Evolutionary conservation across 1,140 invertebrate genomes (phyloP), one percentile per base, ranked within the genome.

Genomic region (Zophobas atratus): DNA sequence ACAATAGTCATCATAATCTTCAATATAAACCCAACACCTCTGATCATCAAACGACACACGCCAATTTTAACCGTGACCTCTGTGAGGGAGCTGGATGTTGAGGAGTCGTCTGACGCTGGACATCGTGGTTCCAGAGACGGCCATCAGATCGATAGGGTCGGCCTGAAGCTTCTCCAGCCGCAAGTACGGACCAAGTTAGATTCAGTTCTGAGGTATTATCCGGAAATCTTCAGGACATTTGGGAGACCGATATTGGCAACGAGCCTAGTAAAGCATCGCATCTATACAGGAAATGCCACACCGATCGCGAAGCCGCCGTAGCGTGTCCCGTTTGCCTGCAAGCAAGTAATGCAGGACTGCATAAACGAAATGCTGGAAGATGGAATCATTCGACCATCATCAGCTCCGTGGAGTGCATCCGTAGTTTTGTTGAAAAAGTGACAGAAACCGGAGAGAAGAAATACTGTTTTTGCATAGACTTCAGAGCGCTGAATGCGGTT

Each of bases 191-290:
- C 6, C 1, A 35, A 56, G 55, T 33, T 32, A 20, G 55, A 6
- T 56, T 33, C 1, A 5, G 55, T 56, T 56, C 34, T 56, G 2
- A 34, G 34, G 2, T 33, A 56, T 6, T 33, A 56, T 35, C 20
- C 20, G 55, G 55, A 56, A 33, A 32, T 56, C 34, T 35, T 56
- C 34, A 34, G 34, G 34, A 20, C 20, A 20, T 20, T 20, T 20
- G 63, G 4, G 36, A 33, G 46, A 48, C 33, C 63, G 39, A 43
- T 20, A 8, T 6, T 38, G 39, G 63, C 79, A 88, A 67, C 56
- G 39, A 38, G 34, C 20, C 55, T 57, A 6, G 74, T 76, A 6
- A 63, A 76, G 35, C 74, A 76, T 38, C 38, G 20, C 3, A 76
- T 76, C 5, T 6, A 34, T 32, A 76, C 74, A 8, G 74, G 38